phyloP scores from a whole-genome alignment of 2,888 invertebrate genomes.

The Pecten maximus region DNA sequence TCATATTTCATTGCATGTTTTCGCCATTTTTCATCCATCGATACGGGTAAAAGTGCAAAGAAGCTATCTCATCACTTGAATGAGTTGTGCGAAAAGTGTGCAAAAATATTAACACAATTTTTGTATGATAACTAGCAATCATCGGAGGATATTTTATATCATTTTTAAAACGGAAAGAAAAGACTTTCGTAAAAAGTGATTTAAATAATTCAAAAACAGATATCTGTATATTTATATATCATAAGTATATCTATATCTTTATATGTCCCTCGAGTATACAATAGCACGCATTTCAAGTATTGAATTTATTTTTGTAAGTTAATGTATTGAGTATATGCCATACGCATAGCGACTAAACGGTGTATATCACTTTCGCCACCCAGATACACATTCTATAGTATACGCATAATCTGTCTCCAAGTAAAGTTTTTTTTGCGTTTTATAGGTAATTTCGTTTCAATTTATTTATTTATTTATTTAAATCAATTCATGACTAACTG shows the following conservation, averaged over 20 bases:
- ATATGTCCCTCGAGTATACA: background rate
- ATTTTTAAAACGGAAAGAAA: background rate
- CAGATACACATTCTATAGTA: background rate
- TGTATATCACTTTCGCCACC: background rate
- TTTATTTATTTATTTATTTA: slow-evolving; percentile 28
- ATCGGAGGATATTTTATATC: background rate
- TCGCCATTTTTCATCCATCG: background rate
- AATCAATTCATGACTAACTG: background rate
- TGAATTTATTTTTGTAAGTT: background rate
- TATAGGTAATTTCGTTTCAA: background rate
- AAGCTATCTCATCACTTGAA: background rate
- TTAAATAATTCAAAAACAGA: background rate
- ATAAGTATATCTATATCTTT: background rate
- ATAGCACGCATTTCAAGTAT: slow-evolving; percentile 26
- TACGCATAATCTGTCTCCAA: background rate
- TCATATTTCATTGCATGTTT: slow-evolving; percentile 7
- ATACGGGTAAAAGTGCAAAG: slow-evolving; percentile 33
- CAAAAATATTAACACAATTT: background rate
- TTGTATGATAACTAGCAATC: background rate
- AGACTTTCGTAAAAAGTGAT: background rate
- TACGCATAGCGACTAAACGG: background rate
- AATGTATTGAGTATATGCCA: background rate
- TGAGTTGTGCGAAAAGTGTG: slow-evolving; percentile 30
- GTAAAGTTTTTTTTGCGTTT: background rate
- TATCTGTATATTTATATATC: background rate